phyloP scores from a whole-genome alignment of 2,113 vertebrate species.

The Agapornis roseicollis region DNA sequence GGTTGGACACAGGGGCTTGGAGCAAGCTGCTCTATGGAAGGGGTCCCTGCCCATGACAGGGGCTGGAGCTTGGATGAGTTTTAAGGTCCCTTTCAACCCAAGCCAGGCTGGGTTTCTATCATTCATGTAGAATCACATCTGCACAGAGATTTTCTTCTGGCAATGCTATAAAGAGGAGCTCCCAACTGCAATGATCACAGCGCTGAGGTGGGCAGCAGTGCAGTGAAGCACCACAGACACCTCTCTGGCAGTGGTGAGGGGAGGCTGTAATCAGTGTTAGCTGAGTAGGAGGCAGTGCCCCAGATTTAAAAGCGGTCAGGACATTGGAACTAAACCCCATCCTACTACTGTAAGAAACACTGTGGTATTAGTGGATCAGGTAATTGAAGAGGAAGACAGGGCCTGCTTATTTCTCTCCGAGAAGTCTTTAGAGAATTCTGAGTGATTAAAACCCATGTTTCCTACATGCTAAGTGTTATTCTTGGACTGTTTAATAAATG shows the following conservation, averaged over 20 bases:
- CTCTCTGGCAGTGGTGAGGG: neutral
- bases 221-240: neutral
- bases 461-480: neutral
- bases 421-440: neutral
- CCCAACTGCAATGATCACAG: neutral
- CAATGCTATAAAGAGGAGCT: neutral
- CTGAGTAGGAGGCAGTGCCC: neutral
- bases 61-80: neutral
- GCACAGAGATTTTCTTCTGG: neutral
- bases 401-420: neutral
- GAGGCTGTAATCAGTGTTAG: accelerated
- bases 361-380: neutral
- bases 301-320: neutral
- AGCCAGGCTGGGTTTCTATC: neutral
- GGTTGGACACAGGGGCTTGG: neutral
- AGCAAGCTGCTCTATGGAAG: neutral
- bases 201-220: neutral
- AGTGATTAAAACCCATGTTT: neutral
- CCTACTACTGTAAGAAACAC: neutral
- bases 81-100: neutral
- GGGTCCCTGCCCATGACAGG: neutral
- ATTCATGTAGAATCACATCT: neutral
- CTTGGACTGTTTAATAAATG: neutral
- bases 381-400: neutral
- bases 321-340: neutral